phyloP scores from a whole-genome alignment of 2,113 vertebrate genomes.

The Tychaedon coryphoeus region DNA sequence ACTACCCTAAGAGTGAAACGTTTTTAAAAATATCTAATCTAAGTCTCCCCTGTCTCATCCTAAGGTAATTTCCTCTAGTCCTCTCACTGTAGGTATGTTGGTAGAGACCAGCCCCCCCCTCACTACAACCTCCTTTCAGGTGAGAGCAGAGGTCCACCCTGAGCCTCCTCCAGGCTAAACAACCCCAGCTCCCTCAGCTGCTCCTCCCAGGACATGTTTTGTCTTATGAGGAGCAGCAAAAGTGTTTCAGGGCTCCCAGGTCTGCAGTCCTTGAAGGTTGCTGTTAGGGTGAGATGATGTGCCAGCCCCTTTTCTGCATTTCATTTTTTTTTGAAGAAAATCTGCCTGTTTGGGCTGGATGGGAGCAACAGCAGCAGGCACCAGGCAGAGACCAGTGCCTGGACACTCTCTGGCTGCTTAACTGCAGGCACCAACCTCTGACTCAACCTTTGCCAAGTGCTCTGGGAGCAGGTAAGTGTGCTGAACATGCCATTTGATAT shows the following conservation, averaged over 20 bases:
- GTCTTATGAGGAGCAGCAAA: not conserved
- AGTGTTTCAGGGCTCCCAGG: not conserved
- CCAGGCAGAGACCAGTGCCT: not conserved
- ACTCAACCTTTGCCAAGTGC: not conserved
- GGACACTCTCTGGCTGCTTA: accelerated
- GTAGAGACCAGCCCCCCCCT: not conserved
- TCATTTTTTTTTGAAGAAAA: not conserved
- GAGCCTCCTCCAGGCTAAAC: not conserved
- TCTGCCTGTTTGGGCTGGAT: not conserved
- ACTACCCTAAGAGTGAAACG: not conserved
- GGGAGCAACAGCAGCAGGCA: not conserved
- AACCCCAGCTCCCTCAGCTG: not conserved
- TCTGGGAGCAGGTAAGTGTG: not conserved
- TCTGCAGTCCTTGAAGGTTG: not conserved
- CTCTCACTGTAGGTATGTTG: not conserved
- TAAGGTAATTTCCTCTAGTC: not conserved
- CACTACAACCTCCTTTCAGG: not conserved
- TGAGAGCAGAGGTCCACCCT: not conserved
- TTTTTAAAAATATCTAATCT: not conserved
- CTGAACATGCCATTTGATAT: not conserved
- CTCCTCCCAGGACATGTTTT: not conserved
- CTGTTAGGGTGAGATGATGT: not conserved
- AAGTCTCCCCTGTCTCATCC: not conserved
- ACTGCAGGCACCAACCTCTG: not conserved
- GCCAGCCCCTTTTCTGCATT: not conserved